These are phyloP conservation scores for Seira musarum DNA, from an alignment of 2,888 invertebrate species.

Conservation along the genomic window DNA sequence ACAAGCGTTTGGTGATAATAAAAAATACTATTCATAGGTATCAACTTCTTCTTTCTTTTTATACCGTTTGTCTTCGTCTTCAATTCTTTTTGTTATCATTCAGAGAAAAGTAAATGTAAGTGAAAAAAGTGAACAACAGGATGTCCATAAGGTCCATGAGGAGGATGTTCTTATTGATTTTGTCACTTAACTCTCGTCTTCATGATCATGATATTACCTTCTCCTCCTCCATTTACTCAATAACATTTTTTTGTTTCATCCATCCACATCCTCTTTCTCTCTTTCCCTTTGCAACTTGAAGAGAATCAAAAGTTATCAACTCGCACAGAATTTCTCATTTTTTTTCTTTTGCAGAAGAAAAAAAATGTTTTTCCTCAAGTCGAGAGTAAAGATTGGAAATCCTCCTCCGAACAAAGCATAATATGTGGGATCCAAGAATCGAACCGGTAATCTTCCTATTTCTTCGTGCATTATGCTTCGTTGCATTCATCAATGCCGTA, in stretches of 20 bases:
- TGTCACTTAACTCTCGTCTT: slow-evolving; percentile 41
- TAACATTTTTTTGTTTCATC: not conserved
- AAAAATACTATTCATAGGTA: slow-evolving; percentile 8
- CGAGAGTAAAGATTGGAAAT: not conserved
- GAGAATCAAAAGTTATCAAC: slow-evolving; percentile 37
- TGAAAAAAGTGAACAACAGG: slow-evolving; percentile 46
- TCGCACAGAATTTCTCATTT: slow-evolving; percentile 37
- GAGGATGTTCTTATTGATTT: slow-evolving; percentile 55
- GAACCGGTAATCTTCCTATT: slow-evolving; percentile 32
- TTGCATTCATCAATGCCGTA: not conserved
- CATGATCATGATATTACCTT: slow-evolving; percentile 8
- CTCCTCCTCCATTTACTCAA: not conserved
- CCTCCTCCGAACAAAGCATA: not conserved
- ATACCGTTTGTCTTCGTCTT: slow-evolving; percentile 18
- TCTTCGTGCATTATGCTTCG: slow-evolving; percentile 2
- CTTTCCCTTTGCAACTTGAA: not conserved
- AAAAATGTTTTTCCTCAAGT: slow-evolving; percentile 24
- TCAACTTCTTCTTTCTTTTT: not conserved
- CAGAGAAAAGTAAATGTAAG: slow-evolving; percentile 25
- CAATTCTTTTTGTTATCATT: slow-evolving; percentile 39
- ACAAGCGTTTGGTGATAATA: not conserved
- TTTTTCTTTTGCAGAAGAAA: slow-evolving; percentile 8
- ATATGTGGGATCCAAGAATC: slow-evolving; percentile 2
- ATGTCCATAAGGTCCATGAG: slow-evolving; percentile 54
- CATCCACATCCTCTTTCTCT: not conserved